Evolutionary conservation across 53 echinoderm and acorn worm genomes (phyloP).

Genomic region (Temnopleurus reevesii): DNA sequence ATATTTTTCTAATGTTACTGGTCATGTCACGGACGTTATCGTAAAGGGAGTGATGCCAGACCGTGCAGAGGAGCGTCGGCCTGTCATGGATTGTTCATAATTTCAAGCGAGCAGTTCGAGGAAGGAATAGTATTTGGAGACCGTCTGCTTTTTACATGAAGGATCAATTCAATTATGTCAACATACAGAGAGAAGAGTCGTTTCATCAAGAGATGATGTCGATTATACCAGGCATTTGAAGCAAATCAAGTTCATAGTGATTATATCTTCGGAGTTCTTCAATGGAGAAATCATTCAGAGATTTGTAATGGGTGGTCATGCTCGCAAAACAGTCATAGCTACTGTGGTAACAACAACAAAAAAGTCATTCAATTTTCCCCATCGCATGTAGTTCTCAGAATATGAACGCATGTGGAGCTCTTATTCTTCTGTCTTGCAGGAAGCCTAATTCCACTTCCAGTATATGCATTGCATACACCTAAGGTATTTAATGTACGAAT

Average conservation of each 20-base stretch:
- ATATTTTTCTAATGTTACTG: constrained; percentile 37
- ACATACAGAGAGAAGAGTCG: neutral
- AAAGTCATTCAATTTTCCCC: too few relatives aligned
- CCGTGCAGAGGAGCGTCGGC: neutral
- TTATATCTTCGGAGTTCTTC: neutral
- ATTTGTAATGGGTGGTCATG: too few relatives aligned
- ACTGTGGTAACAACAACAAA: too few relatives aligned
- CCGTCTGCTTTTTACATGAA: too few relatives aligned
- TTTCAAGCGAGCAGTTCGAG: neutral
- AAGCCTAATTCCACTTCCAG: too few relatives aligned
- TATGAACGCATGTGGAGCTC: too few relatives aligned
- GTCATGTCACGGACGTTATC: constrained; percentile 18
- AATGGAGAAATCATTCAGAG: too few relatives aligned
- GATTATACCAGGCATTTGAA: neutral
- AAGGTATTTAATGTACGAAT: too few relatives aligned
- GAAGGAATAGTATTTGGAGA: neutral
- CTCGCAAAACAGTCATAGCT: too few relatives aligned
- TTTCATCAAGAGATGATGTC: neutral
- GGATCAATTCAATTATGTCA: neutral
- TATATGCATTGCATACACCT: too few relatives aligned
- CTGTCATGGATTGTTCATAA: neutral
- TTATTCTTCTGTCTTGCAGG: too few relatives aligned
- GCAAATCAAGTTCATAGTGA: neutral
- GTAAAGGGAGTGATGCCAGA: neutral
- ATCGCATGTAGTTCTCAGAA: too few relatives aligned